A percentile compares a stretch with the other conserved stretches of the same genome.
Conservation (phyloP, 1,140 invertebrate species). For the Zophobas morio region DNA sequence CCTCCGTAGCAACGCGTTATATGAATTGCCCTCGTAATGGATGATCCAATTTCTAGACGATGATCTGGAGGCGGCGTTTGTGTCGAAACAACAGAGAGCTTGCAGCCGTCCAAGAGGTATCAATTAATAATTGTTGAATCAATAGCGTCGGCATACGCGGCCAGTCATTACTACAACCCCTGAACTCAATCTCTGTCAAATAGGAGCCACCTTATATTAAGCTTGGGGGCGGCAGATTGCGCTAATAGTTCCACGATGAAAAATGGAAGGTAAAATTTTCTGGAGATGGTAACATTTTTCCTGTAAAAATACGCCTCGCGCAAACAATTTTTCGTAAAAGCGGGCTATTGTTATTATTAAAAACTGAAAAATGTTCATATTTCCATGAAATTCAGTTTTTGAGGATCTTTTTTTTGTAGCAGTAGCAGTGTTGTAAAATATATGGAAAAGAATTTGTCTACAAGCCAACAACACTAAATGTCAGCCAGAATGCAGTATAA, state of each 20-base stretch:
- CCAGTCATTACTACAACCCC: conserved; percentile 29
- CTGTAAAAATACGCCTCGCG: no score
- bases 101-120: conserved; percentile 38
- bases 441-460: conserved; percentile 25
- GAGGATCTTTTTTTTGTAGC: neutral
- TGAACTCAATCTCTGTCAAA: conserved; percentile 32
- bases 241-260: conserved; percentile 31
- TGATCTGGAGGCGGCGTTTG: conserved; percentile 33
- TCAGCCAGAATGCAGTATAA: conserved; percentile 3
- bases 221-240: conserved; percentile 27
- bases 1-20: neutral
- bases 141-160: conserved; percentile 36
- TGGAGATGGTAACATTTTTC: conserved; percentile 16
- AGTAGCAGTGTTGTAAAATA: conserved; percentile 12
- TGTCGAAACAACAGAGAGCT: conserved; percentile 17
- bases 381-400: conserved; percentile 24
- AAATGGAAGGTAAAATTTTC: conserved; percentile 7
- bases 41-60: conserved; percentile 33
- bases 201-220: conserved; percentile 31
- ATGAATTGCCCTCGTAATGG: conserved; percentile 26
- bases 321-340: conserved; percentile 8
- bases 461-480: conserved; percentile 24
- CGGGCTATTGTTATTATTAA: conserved; percentile 26
- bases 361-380: conserved; percentile 1
- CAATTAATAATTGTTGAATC: conserved; percentile 43